Evolutionary conservation across 1,140 invertebrate genomes (phyloP).

Genomic region (Limonius californicus): DNA sequence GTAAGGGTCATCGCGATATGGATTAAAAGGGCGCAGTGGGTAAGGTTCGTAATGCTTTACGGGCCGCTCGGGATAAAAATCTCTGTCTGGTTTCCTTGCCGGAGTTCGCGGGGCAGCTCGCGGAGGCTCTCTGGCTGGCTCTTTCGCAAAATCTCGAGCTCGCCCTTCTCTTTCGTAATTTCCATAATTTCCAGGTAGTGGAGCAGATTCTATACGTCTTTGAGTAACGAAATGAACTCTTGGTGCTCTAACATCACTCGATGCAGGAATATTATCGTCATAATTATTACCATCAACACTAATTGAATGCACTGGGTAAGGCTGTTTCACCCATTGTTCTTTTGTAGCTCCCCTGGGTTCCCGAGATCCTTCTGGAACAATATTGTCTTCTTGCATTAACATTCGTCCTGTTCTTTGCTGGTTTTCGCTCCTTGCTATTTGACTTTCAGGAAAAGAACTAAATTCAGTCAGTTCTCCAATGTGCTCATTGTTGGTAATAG

Average conservation of each 20-base stretch:
- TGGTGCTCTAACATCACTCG: constrained; percentile 28
- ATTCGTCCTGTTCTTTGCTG: not conserved
- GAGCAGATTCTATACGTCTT: constrained; percentile 27
- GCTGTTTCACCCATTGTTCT: constrained; percentile 41
- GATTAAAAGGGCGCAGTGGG: not conserved
- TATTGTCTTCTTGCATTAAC: not conserved
- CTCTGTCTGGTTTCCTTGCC: not conserved
- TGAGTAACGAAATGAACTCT: constrained; percentile 42
- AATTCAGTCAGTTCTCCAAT: not conserved
- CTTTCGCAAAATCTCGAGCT: constrained; percentile 25
- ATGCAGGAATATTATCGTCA: constrained; percentile 25
- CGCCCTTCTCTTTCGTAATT: constrained; percentile 27
- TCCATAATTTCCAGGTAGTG: constrained; percentile 21
- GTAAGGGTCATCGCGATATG: constrained; percentile 7
- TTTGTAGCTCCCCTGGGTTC: constrained; percentile 27
- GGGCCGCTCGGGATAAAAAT: constrained; percentile 18
- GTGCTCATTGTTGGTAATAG: not conserved
- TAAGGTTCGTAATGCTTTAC: constrained; percentile 17
- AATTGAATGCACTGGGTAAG: constrained; percentile 29
- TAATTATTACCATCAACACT: constrained; percentile 17
- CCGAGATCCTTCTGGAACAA: not conserved
- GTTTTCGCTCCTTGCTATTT: not conserved
- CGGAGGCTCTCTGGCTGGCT: not conserved
- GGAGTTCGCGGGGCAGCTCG: not conserved
- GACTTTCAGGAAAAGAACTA: not conserved